Conservation (phyloP, 2,113 vertebrate genomes). For the Peromyscus maniculatus region DNA sequence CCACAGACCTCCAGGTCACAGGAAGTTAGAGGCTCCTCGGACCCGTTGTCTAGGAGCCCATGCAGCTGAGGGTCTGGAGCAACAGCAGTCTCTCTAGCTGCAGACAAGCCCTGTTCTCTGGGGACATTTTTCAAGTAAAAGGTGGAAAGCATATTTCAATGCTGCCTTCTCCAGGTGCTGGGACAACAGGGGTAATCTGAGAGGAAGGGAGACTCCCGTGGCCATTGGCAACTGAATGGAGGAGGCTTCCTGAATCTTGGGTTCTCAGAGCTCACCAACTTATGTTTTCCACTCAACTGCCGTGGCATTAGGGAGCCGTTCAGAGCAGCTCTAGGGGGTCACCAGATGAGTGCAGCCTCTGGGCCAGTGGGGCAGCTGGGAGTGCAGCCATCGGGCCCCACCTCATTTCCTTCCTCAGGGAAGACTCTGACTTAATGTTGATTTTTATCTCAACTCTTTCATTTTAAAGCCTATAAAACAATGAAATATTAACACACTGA, state of each 20-base stretch:
- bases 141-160: not conserved
- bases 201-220: rapidly evolving
- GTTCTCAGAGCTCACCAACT: not conserved
- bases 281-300: not conserved
- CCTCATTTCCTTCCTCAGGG: not conserved
- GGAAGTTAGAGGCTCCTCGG: not conserved
- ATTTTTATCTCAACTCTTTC: not conserved
- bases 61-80: not conserved
- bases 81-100: not conserved
- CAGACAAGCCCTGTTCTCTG: not conserved
- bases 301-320: rapidly evolving
- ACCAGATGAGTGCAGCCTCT: not conserved
- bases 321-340: not conserved
- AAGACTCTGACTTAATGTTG: not conserved
- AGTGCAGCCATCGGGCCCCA: not conserved
- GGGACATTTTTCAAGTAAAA: not conserved
- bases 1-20: not conserved
- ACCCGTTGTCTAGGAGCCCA: not conserved
- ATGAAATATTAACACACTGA: not conserved
- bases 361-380: not conserved
- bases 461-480: not conserved
- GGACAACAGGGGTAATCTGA: not conserved
- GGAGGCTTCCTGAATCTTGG: not conserved
- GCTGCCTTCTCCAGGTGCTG: too few relatives aligned
- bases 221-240: not conserved